A percentile compares a stretch with the other conserved stretches of the same genome.
These are phyloP conservation scores for Heliconius ethilla DNA, from an alignment of 2,888 invertebrate genomes.

Conservation along the genomic window DNA sequence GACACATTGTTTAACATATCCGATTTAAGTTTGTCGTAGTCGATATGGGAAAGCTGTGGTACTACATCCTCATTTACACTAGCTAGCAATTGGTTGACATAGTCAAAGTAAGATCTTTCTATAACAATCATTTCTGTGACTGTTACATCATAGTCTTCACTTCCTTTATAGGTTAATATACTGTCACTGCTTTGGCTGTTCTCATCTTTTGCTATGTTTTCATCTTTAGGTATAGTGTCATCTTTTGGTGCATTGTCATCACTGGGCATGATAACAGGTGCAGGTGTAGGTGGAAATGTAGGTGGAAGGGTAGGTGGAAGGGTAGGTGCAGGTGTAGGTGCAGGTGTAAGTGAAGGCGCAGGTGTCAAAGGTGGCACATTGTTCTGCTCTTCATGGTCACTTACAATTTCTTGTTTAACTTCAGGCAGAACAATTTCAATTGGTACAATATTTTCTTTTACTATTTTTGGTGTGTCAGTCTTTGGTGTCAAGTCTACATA, in stretches of 20 bases:
- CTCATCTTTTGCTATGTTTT: slow-evolving; percentile 28
- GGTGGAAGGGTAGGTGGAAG: neutral
- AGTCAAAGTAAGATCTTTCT: slow-evolving; percentile 71
- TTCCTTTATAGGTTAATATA: slow-evolving; percentile 62
- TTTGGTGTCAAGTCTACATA: slow-evolving; percentile 64
- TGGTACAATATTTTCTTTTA: slow-evolving; percentile 40
- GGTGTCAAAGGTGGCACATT: neutral
- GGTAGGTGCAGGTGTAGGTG: neutral
- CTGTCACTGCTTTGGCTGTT: slow-evolving; percentile 41
- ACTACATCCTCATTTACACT: slow-evolving; percentile 60
- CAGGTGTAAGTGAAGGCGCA: neutral
- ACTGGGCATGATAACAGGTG: slow-evolving; percentile 21
- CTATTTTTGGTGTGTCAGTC: slow-evolving; percentile 32
- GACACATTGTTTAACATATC: slow-evolving; percentile 54
- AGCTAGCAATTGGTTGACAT: slow-evolving; percentile 57
- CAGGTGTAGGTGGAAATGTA: neutral
- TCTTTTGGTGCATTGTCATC: slow-evolving; percentile 38
- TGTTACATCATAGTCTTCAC: slow-evolving; percentile 75
- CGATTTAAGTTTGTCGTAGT: slow-evolving; percentile 56
- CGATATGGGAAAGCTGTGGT: slow-evolving; percentile 60
- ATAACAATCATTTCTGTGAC: slow-evolving; percentile 70
- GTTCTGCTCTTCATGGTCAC: slow-evolving; percentile 49
- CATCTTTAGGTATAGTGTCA: slow-evolving; percentile 5
- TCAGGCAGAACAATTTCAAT: slow-evolving; percentile 54
- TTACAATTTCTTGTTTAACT: slow-evolving; percentile 54